These are phyloP conservation scores for Galleria mellonella DNA, from an alignment of 1,140 invertebrate species.

Conservation along the genomic window DNA sequence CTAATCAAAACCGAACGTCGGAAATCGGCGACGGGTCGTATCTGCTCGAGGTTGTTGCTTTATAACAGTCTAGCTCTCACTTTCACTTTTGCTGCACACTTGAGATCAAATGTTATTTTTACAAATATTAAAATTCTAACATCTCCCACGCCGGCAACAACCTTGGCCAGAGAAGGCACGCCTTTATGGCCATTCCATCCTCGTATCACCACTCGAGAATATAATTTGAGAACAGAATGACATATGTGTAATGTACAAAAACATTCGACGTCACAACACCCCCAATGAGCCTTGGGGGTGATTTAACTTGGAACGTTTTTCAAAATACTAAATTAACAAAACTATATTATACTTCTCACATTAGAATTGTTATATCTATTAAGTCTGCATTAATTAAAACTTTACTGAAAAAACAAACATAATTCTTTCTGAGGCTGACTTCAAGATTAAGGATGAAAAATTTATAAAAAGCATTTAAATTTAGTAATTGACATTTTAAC, in stretches of 20 bases:
- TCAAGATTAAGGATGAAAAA: slow-evolving; percentile 24
- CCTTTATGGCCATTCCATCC: slow-evolving; percentile 18
- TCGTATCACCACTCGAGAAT: slow-evolving; percentile 5
- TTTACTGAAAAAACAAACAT: slow-evolving; percentile 18
- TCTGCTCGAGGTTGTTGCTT: slow-evolving; percentile 37
- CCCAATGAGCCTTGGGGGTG: slow-evolving; percentile 13
- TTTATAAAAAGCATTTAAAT: slow-evolving; percentile 42
- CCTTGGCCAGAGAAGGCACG: slow-evolving; percentile 25
- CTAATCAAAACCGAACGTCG: slow-evolving; percentile 34
- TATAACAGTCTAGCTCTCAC: slow-evolving; percentile 54
- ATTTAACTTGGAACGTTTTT: slow-evolving; percentile 17
- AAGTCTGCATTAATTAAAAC: slow-evolving; percentile 35
- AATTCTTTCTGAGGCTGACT: slow-evolving; percentile 5
- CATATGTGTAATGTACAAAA: neutral
- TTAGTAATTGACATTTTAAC: slow-evolving; percentile 68
- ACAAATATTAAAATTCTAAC: slow-evolving; percentile 65
- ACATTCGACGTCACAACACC: slow-evolving; percentile 12
- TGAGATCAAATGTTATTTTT: slow-evolving; percentile 73
- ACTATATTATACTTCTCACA: slow-evolving; percentile 72
- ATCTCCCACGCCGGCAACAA: slow-evolving; percentile 58
- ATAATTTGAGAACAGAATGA: slow-evolving; percentile 16
- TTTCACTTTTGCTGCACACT: slow-evolving; percentile 70
- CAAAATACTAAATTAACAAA: slow-evolving; percentile 33
- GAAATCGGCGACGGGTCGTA: slow-evolving; percentile 20
- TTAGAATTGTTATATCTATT: slow-evolving; percentile 28